Percentiles rank a stretch among this genome's conserved stretches.
Conservation (phyloP, 2,113 vertebrate genomes). For the Corydoras sp. region DNA sequence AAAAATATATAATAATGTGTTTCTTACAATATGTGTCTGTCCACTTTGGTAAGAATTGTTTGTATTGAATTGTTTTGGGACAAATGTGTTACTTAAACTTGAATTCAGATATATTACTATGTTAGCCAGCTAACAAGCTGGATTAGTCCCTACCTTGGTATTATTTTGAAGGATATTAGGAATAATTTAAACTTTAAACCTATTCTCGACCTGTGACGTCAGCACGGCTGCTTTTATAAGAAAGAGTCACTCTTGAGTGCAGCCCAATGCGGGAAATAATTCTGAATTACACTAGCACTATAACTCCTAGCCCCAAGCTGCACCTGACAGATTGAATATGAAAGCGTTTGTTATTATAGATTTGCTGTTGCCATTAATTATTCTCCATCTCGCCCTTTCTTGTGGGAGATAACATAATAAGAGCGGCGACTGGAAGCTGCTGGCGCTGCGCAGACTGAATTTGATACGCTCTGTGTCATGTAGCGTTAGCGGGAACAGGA, state of each 20-base stretch:
- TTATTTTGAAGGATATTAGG: no score
- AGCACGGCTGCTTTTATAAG: not conserved
- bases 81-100: no score
- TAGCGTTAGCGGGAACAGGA: conserved; percentile 31
- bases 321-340: conserved; percentile 35
- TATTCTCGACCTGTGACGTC: no score
- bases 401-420: conserved; percentile 30
- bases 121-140: no score
- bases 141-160: no score
- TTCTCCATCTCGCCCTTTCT: conserved; percentile 32
- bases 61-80: no score
- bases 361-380: conserved; percentile 42
- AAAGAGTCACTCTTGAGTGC: no score
- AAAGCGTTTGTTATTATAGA: conserved; percentile 26
- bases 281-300: not conserved
- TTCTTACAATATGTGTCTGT: no score
- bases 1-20: no score
- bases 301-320: not conserved
- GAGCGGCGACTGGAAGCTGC: conserved; percentile 22
- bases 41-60: no score
- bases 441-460: conserved; percentile 29
- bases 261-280: not conserved
- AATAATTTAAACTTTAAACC: no score
- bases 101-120: no score
- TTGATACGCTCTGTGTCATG: conserved; percentile 37